Percentiles rank a stretch among this genome's conserved stretches.
These are phyloP conservation scores for Laterallus jamaicensis DNA, from an alignment of 2,113 vertebrate genomes.

Conservation along the genomic window DNA sequence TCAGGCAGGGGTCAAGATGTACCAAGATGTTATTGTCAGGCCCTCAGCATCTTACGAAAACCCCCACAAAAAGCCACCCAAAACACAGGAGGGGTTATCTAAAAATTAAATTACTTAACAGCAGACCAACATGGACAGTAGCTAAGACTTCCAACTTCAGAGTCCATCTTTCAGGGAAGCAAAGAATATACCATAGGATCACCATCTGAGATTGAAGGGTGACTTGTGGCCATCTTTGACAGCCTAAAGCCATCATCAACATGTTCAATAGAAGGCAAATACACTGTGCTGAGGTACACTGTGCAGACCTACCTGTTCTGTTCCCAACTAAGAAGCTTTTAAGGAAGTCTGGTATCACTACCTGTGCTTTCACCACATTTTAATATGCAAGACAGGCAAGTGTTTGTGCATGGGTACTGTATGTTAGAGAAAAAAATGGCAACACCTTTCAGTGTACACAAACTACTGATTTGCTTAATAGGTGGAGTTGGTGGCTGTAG, in stretches of 20 bases:
- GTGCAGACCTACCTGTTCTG: not conserved
- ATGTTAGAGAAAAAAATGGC: not conserved
- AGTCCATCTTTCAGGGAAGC: not conserved
- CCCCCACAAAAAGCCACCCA: not conserved
- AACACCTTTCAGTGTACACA: not conserved
- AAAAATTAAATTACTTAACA: not conserved
- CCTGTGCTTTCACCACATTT: not conserved
- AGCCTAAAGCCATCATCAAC: not conserved
- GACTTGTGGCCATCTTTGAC: not conserved
- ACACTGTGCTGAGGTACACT: not conserved
- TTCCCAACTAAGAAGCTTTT: not conserved
- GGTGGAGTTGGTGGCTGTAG: not conserved
- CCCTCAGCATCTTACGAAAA: not conserved
- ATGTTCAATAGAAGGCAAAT: not conserved
- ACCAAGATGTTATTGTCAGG: not conserved
- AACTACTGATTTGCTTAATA: not conserved
- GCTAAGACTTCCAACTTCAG: not conserved
- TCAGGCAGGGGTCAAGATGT: fast-evolving
- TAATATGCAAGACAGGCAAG: not conserved
- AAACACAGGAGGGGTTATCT: not conserved
- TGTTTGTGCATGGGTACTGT: not conserved
- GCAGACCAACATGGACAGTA: not conserved
- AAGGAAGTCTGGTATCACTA: not conserved
- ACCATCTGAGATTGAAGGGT: not conserved
- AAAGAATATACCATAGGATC: not conserved